Evolutionary conservation across 2,113 vertebrate genomes (phyloP), one percentile per base, ranked within the genome.

Genomic region (Hippopotamus amphibius): DNA sequence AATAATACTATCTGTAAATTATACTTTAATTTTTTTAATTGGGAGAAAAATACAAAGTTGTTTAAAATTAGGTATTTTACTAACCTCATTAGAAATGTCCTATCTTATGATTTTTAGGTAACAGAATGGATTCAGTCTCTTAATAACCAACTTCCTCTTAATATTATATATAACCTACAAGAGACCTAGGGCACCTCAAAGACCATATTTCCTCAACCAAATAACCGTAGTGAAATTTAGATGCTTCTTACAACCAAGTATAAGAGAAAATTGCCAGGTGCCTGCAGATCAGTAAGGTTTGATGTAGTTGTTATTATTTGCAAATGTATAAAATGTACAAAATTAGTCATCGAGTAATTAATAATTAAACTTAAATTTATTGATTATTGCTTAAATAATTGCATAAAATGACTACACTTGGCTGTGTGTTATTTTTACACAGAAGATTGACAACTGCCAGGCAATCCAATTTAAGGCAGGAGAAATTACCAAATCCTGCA

Each of bases 331-430:
- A 88, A 94, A 88, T 61, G 11, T 71, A 77, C 21, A 95, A 76
- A 86, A 83, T 85, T 86, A 92, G 63, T 43, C 57, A 77, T 33
- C 79, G 61, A 92, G 46, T 84, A 95, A 93, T 90, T 97, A 87
- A 61, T 93, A 88, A 66, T 95, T 97, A 88, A 83, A 59, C 50
- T 90, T 83, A 84, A 10, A 77, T 81, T 61, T 85, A 14, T 69
- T 95, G 48, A 94, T 10, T 90, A 8, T 85, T 96, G 24, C 37
- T 97, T 90, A 37, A 37, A 37, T 37, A 37, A 37, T 37, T 37
- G 37, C 30, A 92, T 55, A 41, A 82, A 86, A 87, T 89, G 26
- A 66, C 63, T 79, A 19, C 43, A 72, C 11, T 69, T 41, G 33
- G 53, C 37, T 81, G 28, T 61, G 55, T 63, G 57, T 57, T 84